Base-by-base conservation (phyloP, 2,797 vertebrate species). In the Chelidonichthys spinosus region DNA sequence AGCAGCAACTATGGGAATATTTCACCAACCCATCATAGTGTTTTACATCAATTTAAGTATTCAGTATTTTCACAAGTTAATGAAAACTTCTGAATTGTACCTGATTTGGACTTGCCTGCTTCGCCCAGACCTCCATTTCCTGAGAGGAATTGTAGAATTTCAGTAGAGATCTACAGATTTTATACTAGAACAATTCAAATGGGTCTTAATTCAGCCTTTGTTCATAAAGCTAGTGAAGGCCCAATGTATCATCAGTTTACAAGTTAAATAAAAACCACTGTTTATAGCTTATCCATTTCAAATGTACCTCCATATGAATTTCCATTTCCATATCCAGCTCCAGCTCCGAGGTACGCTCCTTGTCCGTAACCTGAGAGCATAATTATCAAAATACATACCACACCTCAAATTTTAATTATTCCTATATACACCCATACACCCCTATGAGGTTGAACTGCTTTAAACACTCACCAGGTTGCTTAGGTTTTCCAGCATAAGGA, bases 331-430 rank as follows among this genome's bases (percentile, higher is more conserved):
- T 25, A 25, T 25, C 82, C 89, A 72, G 90, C 85, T 65, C 86
- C 89, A 69, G 85, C 75, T 47, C 75, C 90, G 46, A 85, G 91
- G 66, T 87, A 76, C 0, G 63, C 63, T 40, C 90, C 91, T 72
- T 86, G 90, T 54, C 90, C 90, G 13, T 91, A 92, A 74, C 58
- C 90, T 90, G 85, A 81, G 7, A 17, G 33, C 9, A 74, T 4
- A 58, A 50, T 39, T 6, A 60, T 65, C 5, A 40, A 61, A 77
- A 46, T 15, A 6, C 15, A 59, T 6, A 37, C 0, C n/a, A 13
- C 25, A 50, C n/a, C 36, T 72, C 0, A 50, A 15, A 40, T 36
- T 6, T n/a, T 15, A 37, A 33, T 40, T 13, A 55, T 42, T 54
- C 11, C 7, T 40, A 0, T 39, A 11, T 0, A 25, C 25, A 25